These are phyloP conservation scores for Centroberyx gerrardi DNA, from an alignment of 2,797 vertebrate species.

Conservation along the genomic window DNA sequence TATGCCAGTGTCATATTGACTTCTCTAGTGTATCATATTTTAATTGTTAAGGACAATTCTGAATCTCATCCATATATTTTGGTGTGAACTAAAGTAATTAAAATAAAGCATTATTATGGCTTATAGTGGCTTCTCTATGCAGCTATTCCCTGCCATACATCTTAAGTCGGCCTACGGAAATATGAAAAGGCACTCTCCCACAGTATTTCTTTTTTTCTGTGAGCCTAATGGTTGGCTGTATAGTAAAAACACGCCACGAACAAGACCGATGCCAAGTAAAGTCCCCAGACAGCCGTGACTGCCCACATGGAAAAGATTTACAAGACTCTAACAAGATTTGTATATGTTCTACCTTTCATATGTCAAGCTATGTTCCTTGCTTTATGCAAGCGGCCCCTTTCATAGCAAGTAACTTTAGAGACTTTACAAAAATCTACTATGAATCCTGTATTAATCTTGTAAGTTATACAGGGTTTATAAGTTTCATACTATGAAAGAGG, in stretches of 20 bases:
- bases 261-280: conserved; percentile 2
- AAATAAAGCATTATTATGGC: neutral
- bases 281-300: conserved; percentile 13
- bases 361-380: conserved; percentile 3
- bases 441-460: too few species aligned
- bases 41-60: neutral
- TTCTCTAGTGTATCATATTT: neutral
- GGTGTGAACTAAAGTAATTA: neutral
- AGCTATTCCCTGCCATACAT: neutral
- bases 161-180: neutral
- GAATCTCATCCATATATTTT: neutral
- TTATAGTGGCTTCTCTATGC: neutral
- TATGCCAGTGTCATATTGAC: neutral
- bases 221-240: neutral
- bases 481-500: too few species aligned
- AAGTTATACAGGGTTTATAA: too few species aligned
- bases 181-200: neutral
- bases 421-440: too few species aligned
- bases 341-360: neutral
- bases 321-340: too few species aligned
- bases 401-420: conserved; percentile 5
- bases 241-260: conserved; percentile 12
- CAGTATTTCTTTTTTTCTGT: neutral
- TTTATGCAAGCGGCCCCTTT: neutral
- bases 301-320: neutral